Percentiles rank a stretch among this genome's conserved stretches.
Evolutionary conservation across 2,797 vertebrate genomes (phyloP).

Genomic region (Ibycter americanus): DNA sequence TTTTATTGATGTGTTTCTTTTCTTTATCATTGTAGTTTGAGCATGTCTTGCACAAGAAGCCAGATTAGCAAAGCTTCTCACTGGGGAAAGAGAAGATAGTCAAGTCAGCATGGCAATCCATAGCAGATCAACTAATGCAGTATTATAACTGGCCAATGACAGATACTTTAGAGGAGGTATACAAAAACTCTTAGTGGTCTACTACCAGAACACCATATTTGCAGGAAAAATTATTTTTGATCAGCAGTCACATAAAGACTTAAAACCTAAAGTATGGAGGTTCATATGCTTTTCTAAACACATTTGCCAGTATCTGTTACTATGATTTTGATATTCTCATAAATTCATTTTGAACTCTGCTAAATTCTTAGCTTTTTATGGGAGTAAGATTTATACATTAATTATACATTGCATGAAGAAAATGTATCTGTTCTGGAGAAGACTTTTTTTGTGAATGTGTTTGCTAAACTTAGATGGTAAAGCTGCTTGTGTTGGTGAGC

Average conservation of each 20-base stretch:
- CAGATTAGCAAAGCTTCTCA: not conserved
- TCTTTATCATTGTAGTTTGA: not conserved
- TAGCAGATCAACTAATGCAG: not conserved
- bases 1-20: not conserved
- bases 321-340: not conserved
- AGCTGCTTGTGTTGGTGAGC: not conserved
- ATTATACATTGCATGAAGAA: not conserved
- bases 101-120: not conserved
- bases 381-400: not conserved
- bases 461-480: not conserved
- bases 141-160: not conserved
- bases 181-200: not conserved
- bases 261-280: not conserved
- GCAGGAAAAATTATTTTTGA: not conserved
- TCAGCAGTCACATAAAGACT: not conserved
- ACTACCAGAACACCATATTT: not conserved
- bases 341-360: not conserved
- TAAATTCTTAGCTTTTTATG: not conserved
- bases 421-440: not conserved
- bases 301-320: not conserved
- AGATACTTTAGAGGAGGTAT: not conserved
- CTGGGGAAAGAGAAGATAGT: not conserved
- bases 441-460: not conserved
- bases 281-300: not conserved
- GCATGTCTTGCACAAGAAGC: not conserved